Evolutionary conservation across 2,888 invertebrate genomes (phyloP).

Genomic region (Brachynemurus nebulosus): DNA sequence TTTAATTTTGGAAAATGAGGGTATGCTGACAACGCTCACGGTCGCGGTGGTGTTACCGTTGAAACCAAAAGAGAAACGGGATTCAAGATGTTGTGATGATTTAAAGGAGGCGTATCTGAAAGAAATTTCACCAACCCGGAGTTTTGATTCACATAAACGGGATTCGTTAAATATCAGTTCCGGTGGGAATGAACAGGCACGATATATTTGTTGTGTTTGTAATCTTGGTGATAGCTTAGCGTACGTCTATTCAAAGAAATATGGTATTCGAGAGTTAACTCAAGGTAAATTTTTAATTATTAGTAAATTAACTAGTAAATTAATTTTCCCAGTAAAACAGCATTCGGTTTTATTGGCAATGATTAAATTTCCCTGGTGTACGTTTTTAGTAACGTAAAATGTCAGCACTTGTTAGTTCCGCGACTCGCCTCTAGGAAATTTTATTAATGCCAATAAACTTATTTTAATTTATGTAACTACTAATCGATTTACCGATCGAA

Average conservation of each 20-base stretch:
- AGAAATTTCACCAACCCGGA: not conserved
- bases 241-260: conserved; percentile 63
- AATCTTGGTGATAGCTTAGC: conserved; percentile 83
- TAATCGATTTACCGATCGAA: too few relatives aligned
- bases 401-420: too few relatives aligned
- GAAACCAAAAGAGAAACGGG: conserved; percentile 16
- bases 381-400: too few relatives aligned
- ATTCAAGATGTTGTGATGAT: conserved; percentile 1
- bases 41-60: conserved; percentile 61
- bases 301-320: too few relatives aligned
- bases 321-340: not conserved
- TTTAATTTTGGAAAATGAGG: conserved; percentile 67
- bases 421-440: too few relatives aligned
- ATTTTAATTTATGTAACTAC: too few relatives aligned
- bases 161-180: not conserved
- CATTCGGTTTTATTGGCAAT: too few relatives aligned
- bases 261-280: conserved; percentile 73
- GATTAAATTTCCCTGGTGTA: too few relatives aligned
- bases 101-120: not conserved
- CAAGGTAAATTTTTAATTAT: conserved; percentile 34
- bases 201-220: conserved; percentile 66
- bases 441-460: too few relatives aligned
- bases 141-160: not conserved
- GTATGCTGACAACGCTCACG: conserved; percentile 71
- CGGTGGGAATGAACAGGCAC: conserved; percentile 17